Conservation (phyloP, 2,113 vertebrate species). For the Mustela nigripes region DNA sequence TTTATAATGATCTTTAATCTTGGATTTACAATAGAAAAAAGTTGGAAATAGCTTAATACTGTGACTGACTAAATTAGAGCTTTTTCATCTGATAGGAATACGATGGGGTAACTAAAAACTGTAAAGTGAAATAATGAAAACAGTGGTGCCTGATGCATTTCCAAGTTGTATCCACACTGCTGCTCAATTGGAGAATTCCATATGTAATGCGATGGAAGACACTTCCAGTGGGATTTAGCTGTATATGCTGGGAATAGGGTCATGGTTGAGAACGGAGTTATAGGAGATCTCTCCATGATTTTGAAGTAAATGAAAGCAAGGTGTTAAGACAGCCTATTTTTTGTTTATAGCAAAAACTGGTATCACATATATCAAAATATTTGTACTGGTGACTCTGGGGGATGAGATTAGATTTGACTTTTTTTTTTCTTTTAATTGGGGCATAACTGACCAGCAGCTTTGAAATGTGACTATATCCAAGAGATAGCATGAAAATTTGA, state of each 20-base stretch:
- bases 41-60: background rate
- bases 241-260: background rate
- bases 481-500: background rate
- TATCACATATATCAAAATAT: background rate
- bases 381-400: background rate
- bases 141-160: background rate
- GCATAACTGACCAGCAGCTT: background rate
- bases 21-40: background rate
- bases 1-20: background rate
- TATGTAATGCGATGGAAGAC: background rate
- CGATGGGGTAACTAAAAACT: background rate
- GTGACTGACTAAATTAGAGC: background rate
- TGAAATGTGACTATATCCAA: background rate
- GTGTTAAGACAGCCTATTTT: background rate
- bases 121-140: background rate
- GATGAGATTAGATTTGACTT: background rate
- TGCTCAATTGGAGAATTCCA: background rate
- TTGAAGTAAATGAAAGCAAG: background rate
- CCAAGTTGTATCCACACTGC: background rate
- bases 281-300: background rate
- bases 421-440: background rate
- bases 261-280: background rate
- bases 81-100: background rate
- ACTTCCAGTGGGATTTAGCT: background rate
- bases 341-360: background rate